Conservation (phyloP, 1,140 invertebrate species). For the Melanaphis sacchari region DNA sequence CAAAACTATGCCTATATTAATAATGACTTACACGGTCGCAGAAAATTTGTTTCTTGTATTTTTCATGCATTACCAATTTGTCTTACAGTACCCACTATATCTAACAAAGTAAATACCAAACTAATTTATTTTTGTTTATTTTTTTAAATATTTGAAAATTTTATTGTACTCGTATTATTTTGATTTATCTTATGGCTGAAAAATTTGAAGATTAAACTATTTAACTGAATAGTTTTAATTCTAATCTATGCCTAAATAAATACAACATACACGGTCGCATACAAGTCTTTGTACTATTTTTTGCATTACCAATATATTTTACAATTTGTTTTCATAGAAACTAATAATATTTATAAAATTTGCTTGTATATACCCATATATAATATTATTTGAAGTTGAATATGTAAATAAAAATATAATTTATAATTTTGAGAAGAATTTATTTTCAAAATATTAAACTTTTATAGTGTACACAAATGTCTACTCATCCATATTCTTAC, state of each 20-base stretch:
- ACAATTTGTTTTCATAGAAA: neutral
- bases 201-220: neutral
- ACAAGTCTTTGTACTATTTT: neutral
- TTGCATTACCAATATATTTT: slow-evolving; percentile 37
- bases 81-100: neutral
- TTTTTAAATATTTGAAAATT: neutral
- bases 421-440: too few relatives aligned
- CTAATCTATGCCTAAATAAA: slow-evolving; percentile 3
- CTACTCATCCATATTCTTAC: neutral
- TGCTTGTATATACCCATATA: neutral
- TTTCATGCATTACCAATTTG: slow-evolving; percentile 39
- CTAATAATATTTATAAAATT: neutral
- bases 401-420: neutral
- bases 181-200: neutral
- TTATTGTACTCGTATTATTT: neutral
- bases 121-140: neutral
- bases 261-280: neutral
- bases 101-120: neutral
- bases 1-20: slow-evolving; percentile 38
- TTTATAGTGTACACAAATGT: neutral
- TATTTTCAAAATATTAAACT: neutral
- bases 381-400: neutral
- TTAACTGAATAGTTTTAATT: neutral
- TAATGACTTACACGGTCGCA: neutral
- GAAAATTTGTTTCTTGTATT: neutral